A percentile compares a stretch with the other conserved stretches of the same genome.
Evolutionary conservation across 2,888 invertebrate genomes (phyloP).

Genomic region (Saturnia pavonia): DNA sequence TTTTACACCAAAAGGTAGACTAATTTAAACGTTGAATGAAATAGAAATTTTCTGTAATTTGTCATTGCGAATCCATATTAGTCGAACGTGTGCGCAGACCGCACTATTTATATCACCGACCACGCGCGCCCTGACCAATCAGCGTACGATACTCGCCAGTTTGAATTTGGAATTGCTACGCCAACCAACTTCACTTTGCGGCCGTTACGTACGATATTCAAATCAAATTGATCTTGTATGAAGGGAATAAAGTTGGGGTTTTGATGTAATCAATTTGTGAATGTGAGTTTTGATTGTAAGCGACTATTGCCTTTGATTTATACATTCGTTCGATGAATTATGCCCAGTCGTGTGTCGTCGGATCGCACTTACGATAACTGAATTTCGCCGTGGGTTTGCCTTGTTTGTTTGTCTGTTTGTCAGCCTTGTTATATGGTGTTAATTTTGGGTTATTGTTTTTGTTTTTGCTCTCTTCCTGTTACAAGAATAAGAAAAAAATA

Average conservation of each 20-base stretch:
- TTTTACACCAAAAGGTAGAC: neutral
- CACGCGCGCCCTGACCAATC: constrained; percentile 77
- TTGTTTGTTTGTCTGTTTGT: constrained; percentile 30
- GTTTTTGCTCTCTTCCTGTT: too few relatives aligned
- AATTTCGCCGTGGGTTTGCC: constrained; percentile 29
- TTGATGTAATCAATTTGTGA: neutral
- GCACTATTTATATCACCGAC: constrained; percentile 76
- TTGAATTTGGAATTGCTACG: constrained; percentile 66
- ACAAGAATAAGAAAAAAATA: too few relatives aligned
- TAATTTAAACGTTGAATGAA: neutral
- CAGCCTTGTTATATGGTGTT: neutral
- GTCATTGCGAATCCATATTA: constrained; percentile 13
- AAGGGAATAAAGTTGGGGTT: neutral
- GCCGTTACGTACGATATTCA: neutral
- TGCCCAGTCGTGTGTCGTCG: constrained; percentile 64
- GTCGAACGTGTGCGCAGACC: constrained; percentile 39
- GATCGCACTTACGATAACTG: constrained; percentile 61
- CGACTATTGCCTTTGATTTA: constrained; percentile 74
- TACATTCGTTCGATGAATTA: constrained; percentile 78
- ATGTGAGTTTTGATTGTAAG: constrained; percentile 34
- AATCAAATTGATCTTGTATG: neutral
- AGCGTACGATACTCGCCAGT: constrained; percentile 72
- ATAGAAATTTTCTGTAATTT: constrained; percentile 5
- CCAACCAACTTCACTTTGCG: constrained; percentile 13
- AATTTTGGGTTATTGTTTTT: neutral